phyloP scores from a whole-genome alignment of 2,888 invertebrate genomes.

The Arrhopalites spinosus region DNA sequence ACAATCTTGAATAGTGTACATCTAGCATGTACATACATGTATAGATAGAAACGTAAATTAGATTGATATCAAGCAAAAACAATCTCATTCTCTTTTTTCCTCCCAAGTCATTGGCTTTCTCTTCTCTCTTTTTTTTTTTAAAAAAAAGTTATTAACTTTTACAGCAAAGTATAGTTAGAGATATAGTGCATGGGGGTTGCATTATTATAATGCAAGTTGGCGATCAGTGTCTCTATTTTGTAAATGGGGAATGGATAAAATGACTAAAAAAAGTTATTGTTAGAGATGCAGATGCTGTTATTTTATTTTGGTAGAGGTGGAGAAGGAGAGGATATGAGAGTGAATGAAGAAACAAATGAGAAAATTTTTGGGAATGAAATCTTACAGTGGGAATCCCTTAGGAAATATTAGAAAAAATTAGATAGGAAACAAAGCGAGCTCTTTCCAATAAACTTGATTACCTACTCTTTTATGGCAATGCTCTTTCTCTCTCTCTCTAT shows the following conservation, averaged over 20 bases:
- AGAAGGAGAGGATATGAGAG: not conserved
- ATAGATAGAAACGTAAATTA: conserved; percentile 39
- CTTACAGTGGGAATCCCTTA: conserved; percentile 31
- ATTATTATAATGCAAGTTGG: conserved; percentile 1
- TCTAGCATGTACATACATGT: not conserved
- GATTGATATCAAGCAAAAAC: conserved; percentile 38
- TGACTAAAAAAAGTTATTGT: not conserved
- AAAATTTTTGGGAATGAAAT: conserved; percentile 33
- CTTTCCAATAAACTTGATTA: conserved; percentile 48
- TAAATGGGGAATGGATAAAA: conserved; percentile 18
- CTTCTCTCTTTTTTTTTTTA: not conserved
- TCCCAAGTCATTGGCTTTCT: conserved; percentile 14
- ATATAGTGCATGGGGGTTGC: not conserved
- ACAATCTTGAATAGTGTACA: not conserved
- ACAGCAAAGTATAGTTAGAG: not conserved
- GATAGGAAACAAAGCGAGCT: conserved; percentile 45
- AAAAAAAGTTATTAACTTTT: conserved; percentile 9
- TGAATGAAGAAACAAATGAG: conserved; percentile 32
- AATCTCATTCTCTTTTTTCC: conserved; percentile 39
- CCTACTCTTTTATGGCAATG: conserved; percentile 29
- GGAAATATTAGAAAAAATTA: conserved; percentile 51
- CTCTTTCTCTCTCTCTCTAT: not conserved
- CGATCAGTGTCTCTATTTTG: conserved; percentile 24
- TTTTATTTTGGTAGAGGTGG: no score
- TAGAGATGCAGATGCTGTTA: conserved; percentile 7